A percentile compares a stretch with the other conserved stretches of the same genome.
These are phyloP conservation scores for Cephus pygmeus DNA, from an alignment of 2,888 invertebrate genomes.

Conservation along the genomic window DNA sequence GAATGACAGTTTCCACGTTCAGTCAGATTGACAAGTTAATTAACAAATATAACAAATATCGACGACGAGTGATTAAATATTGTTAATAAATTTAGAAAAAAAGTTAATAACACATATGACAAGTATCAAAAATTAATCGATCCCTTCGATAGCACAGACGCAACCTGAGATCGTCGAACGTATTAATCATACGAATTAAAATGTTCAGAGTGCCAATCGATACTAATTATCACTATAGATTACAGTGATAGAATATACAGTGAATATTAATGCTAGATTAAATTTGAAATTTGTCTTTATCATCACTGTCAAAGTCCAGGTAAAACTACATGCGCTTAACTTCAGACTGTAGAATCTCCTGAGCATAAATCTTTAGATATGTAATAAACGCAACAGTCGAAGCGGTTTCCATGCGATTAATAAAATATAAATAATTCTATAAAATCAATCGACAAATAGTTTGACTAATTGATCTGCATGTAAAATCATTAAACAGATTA, in stretches of 20 bases:
- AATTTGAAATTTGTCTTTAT: not conserved
- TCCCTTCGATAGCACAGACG: not conserved
- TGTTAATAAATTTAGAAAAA: not conserved
- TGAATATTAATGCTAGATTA: not conserved
- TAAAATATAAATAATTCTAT: not conserved
- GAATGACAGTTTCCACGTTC: conserved; percentile 35
- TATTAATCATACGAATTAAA: not conserved
- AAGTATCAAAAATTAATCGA: not conserved
- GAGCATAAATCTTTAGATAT: not conserved
- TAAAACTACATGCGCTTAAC: not conserved
- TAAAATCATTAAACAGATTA: not conserved
- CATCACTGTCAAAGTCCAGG: not conserved
- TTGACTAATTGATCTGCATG: not conserved
- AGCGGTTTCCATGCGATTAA: not conserved
- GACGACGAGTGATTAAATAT: conserved; percentile 21
- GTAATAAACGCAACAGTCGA: not conserved
- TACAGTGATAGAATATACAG: not conserved
- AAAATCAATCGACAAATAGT: not conserved
- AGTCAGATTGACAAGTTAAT: conserved; percentile 1
- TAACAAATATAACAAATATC: not conserved
- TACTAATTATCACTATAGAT: not conserved
- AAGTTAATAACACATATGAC: not conserved
- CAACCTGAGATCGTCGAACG: not conserved
- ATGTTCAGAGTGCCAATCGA: not conserved
- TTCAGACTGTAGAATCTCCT: not conserved